Conservation (phyloP, 2,888 invertebrate genomes). For the Zootermopsis nevadensis region DNA sequence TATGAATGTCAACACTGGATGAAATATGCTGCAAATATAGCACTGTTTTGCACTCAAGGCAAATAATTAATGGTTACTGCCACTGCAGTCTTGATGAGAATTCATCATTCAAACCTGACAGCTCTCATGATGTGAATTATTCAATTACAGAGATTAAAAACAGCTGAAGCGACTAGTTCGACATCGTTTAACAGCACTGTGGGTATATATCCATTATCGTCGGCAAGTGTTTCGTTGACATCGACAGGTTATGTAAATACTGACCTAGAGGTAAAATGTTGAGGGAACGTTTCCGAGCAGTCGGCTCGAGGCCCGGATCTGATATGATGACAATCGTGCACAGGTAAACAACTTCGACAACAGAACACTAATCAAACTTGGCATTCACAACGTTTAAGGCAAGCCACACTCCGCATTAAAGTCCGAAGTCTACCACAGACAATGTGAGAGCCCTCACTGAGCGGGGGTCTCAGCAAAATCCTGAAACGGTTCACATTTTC, state of each 20-base stretch:
- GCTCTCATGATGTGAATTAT: constrained; percentile 16
- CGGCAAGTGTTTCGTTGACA: background rate
- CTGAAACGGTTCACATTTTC: too few relatives aligned
- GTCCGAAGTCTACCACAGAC: too few relatives aligned
- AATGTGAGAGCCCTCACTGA: too few relatives aligned
- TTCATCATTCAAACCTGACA: background rate
- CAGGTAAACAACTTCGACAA: too few relatives aligned
- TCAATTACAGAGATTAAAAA: constrained; percentile 17
- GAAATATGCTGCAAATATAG: background rate
- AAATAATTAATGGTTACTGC: constrained; percentile 12
- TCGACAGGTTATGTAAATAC: background rate
- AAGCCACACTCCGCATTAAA: too few relatives aligned
- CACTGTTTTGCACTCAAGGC: background rate
- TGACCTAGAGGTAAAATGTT: background rate
- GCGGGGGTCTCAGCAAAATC: too few relatives aligned
- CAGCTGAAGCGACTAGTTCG: background rate
- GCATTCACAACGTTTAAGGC: too few relatives aligned
- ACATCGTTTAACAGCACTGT: background rate
- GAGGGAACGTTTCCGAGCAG: too few relatives aligned
- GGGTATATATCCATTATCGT: background rate
- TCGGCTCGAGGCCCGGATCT: background rate
- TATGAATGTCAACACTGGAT: background rate
- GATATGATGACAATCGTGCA: too few relatives aligned
- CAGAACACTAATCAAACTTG: too few relatives aligned
- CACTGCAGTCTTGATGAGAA: background rate